Evolutionary conservation across 2,113 vertebrate species (phyloP).

Genomic region (Notechis scutatus): DNA sequence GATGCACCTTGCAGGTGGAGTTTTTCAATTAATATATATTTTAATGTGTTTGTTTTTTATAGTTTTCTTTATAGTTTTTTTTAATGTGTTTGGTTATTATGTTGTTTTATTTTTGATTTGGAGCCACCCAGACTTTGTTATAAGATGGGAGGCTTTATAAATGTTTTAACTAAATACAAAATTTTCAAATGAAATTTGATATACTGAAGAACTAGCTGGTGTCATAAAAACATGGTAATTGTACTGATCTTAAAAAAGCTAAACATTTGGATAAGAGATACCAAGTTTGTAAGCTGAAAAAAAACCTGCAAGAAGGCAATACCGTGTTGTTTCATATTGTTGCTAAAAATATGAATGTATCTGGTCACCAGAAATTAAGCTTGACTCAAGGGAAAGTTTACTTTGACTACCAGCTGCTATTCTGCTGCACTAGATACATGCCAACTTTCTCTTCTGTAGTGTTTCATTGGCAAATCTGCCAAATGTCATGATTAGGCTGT

Average conservation of each 20-base stretch:
- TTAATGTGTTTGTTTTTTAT: background rate
- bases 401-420: background rate
- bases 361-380: background rate
- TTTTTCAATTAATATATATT: background rate
- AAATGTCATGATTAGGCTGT: background rate
- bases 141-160: background rate
- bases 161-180: background rate
- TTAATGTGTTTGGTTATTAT: background rate
- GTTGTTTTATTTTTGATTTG: background rate
- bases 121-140: background rate
- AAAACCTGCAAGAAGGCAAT: background rate
- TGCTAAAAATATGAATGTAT: background rate
- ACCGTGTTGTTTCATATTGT: background rate
- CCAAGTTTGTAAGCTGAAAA: background rate
- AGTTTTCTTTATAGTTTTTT: background rate
- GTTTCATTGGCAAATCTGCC: background rate
- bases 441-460: background rate
- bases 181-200: background rate
- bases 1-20: background rate
- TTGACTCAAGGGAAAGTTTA: background rate
- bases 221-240: background rate
- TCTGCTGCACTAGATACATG: background rate
- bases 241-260: background rate
- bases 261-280: background rate
- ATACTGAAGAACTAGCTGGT: background rate